Conservation (phyloP, 2,888 invertebrate species). For the Callosobruchus maculatus region DNA sequence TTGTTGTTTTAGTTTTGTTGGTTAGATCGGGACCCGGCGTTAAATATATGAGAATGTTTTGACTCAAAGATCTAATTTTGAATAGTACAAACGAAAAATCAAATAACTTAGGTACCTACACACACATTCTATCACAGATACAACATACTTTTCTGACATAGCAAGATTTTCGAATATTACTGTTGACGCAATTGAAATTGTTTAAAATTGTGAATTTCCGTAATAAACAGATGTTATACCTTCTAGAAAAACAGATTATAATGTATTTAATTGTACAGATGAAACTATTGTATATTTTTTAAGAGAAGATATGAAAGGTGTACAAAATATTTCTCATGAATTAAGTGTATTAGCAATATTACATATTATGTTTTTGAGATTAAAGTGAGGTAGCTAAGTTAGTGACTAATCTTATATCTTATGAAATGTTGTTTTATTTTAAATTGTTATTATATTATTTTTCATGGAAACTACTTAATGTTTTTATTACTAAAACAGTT, state of each 20-base stretch:
- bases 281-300: not conserved
- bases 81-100: not conserved
- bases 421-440: not conserved
- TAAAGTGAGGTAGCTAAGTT: not conserved
- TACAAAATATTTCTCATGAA: conserved; percentile 1
- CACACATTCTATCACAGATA: not conserved
- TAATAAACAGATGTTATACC: not conserved
- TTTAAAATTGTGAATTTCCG: not conserved
- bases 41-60: not conserved
- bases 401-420: not conserved
- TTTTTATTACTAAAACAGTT: not conserved
- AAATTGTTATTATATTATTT: not conserved
- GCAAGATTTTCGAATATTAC: not conserved
- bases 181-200: not conserved
- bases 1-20: too few species aligned
- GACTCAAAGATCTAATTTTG: not conserved
- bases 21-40: too few species aligned
- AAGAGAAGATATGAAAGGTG: not conserved
- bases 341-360: conserved; percentile 1
- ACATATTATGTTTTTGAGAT: not conserved
- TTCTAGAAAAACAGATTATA: not conserved
- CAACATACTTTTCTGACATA: not conserved
- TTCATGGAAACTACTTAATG: not conserved
- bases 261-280: not conserved
- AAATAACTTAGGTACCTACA: not conserved